Evolutionary conservation across 2,797 vertebrate species (phyloP).

Genomic region (Carcharodon carcharias): DNA sequence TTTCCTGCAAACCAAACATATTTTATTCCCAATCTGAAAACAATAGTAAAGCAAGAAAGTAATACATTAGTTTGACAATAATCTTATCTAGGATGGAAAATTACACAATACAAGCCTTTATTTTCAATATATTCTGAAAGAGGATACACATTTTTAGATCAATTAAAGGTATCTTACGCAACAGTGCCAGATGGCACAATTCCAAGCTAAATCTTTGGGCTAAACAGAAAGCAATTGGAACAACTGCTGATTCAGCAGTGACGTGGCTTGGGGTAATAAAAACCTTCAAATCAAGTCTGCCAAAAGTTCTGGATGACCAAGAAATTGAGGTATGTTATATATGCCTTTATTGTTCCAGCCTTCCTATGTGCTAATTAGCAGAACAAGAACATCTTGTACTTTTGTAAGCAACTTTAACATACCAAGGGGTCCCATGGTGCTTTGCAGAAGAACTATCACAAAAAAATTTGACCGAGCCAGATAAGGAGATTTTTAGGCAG

Average conservation of each 20-base stretch:
- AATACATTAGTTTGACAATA: neutral
- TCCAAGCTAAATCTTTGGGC: neutral
- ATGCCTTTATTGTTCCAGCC: neutral
- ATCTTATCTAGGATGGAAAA: neutral
- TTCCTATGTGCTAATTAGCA: neutral
- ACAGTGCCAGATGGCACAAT: neutral
- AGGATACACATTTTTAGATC: neutral
- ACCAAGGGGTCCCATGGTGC: neutral
- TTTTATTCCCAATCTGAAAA: neutral
- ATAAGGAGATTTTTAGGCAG: neutral
- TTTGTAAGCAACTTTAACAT: neutral
- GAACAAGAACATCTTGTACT: neutral
- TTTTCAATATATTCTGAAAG: neutral
- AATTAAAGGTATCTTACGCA: neutral
- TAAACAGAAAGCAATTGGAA: neutral
- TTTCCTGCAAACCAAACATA: conserved; percentile 49
- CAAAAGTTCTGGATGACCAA: neutral
- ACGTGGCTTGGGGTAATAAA: too few relatives aligned
- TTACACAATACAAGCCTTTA: neutral
- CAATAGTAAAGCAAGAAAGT: neutral
- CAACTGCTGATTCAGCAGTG: neutral
- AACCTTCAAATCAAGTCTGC: neutral
- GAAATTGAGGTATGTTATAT: neutral
- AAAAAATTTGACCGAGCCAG: neutral
- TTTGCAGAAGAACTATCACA: neutral